Evolutionary conservation across 1,140 invertebrate genomes (phyloP).

Genomic region (Caenorhabditis briggsae): DNA sequence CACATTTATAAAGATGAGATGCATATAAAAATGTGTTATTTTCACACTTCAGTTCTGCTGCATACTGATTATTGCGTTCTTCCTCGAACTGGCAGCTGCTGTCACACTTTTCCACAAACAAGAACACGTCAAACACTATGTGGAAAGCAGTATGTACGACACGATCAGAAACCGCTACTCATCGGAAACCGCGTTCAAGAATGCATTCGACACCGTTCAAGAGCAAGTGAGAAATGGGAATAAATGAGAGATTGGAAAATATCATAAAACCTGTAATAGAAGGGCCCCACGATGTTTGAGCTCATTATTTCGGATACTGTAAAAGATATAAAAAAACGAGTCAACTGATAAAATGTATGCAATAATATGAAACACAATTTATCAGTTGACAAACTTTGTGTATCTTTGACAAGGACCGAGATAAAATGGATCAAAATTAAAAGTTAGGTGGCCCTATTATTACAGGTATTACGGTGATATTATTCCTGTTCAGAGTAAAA

Average conservation of each 20-base stretch:
- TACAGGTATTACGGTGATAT: too few species aligned
- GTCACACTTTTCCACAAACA: constrained; percentile 62
- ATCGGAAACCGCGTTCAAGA: constrained; percentile 55
- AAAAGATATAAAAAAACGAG: too few species aligned
- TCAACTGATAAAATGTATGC: too few species aligned
- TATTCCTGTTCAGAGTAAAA: too few species aligned
- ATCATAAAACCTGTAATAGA: neutral
- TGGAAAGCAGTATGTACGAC: constrained; percentile 65
- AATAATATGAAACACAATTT: too few species aligned
- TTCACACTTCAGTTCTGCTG: constrained; percentile 60
- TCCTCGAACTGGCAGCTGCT: constrained; percentile 62
- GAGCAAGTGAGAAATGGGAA: constrained; percentile 22
- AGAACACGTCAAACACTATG: constrained; percentile 58
- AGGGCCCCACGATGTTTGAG: neutral
- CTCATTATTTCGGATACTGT: too few species aligned
- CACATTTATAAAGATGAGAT: neutral
- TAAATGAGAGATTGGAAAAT: neutral
- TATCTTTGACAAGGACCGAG: too few species aligned
- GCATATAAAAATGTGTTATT: neutral
- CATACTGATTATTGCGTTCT: constrained; percentile 62
- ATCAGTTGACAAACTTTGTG: too few species aligned
- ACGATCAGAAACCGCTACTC: constrained; percentile 62
- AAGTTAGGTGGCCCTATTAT: too few species aligned
- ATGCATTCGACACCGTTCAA: constrained; percentile 62
- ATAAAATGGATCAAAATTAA: too few species aligned